phyloP scores from a whole-genome alignment of 2,113 vertebrate genomes.

The Calonectris borealis region DNA sequence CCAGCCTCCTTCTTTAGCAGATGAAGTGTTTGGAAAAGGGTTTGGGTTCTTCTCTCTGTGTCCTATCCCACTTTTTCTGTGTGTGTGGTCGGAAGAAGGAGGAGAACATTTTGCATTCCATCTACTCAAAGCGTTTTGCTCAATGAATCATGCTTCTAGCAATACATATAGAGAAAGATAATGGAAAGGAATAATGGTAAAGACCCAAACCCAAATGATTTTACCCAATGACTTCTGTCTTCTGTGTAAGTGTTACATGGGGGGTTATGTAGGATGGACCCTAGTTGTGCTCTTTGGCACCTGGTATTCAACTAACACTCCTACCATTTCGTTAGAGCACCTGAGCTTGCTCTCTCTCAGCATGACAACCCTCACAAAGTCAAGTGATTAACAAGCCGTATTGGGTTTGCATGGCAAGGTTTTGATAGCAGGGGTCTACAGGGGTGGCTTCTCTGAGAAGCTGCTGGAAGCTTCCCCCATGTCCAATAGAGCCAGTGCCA shows the following conservation, averaged over 20 bases:
- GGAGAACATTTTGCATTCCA: neutral
- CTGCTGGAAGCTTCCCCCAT: no score
- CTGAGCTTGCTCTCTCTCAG: neutral
- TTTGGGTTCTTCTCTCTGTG: neutral
- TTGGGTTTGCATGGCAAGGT: neutral
- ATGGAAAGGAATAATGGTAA: neutral
- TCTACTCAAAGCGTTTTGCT: neutral
- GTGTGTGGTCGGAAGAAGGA: neutral
- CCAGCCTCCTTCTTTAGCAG: neutral
- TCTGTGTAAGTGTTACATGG: neutral
- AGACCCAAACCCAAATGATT: neutral
- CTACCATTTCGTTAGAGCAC: neutral
- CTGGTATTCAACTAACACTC: rapidly evolving
- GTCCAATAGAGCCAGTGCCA: no score
- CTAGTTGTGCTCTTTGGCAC: neutral
- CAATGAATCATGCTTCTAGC: neutral
- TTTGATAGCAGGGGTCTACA: no score
- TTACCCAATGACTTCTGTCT: neutral
- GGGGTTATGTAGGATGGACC: neutral
- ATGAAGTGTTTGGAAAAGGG: neutral
- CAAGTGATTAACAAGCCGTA: neutral
- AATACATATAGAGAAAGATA: neutral
- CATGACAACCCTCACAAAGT: neutral
- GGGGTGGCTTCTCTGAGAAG: no score
- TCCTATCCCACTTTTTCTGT: neutral